Percentiles rank a stretch among this genome's conserved stretches.
phyloP scores from a whole-genome alignment of 2,797 vertebrate genomes.

The Pelodytes ibericus region DNA sequence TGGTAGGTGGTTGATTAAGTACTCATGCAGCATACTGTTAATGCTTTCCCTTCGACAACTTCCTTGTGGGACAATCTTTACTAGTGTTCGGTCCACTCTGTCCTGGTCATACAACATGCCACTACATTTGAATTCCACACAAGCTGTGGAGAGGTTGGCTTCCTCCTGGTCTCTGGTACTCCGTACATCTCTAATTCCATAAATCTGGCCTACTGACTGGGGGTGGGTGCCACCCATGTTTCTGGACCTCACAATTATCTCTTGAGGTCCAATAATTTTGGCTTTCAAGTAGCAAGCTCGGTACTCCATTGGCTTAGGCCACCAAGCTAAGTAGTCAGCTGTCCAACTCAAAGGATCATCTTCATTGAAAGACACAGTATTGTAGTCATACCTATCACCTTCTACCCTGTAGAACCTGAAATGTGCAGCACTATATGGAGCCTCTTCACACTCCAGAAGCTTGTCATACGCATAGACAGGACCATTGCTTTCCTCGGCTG shows the following conservation, averaged over 20 bases:
- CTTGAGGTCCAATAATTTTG: slow-evolving; percentile 83
- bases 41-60: slow-evolving; percentile 88
- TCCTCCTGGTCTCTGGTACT: slow-evolving; percentile 85
- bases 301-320: slow-evolving; percentile 97
- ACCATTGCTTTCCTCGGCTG: slow-evolving; percentile 88
- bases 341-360: slow-evolving; percentile 98
- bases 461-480: slow-evolving; percentile 92
- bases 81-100: slow-evolving; percentile 90
- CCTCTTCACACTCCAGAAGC: slow-evolving; percentile 89
- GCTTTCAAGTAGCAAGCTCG: slow-evolving; percentile 95
- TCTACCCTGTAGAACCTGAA: slow-evolving; percentile 96
- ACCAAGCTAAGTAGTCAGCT: slow-evolving; percentile 94
- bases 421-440: slow-evolving; percentile 84
- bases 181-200: slow-evolving; percentile 90
- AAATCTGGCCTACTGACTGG: slow-evolving; percentile 86
- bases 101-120: slow-evolving; percentile 97
- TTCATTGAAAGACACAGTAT: slow-evolving; percentile 94
- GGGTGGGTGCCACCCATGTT: slow-evolving; percentile 97
- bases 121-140: slow-evolving; percentile 96
- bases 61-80: slow-evolving; percentile 92
- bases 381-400: slow-evolving; percentile 91
- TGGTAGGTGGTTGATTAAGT: slow-evolving; percentile 94
- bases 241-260: slow-evolving; percentile 89
- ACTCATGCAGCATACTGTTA: slow-evolving; percentile 93
- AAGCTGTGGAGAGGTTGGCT: slow-evolving; percentile 81